Conservation (phyloP, 2,113 vertebrate genomes). For the Ptychochromis oligacanthus region DNA sequence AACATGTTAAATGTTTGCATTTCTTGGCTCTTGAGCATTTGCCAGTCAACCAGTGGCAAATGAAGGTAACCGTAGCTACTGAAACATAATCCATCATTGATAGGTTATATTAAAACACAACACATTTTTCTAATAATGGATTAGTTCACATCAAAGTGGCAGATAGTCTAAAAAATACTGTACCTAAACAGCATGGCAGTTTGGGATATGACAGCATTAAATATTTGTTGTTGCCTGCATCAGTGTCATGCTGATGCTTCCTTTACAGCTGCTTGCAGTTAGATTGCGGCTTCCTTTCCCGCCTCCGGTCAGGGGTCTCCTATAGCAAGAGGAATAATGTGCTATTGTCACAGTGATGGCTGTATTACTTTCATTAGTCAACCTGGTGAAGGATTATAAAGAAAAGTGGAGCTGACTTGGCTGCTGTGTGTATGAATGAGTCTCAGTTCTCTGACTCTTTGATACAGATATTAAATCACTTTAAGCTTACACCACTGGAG, state of each 20-base stretch:
- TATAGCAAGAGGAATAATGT: conserved; percentile 33
- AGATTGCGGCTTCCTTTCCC: neutral
- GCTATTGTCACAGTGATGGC: conserved; percentile 31
- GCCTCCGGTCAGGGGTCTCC: neutral
- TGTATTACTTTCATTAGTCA: conserved; percentile 38
- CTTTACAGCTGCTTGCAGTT: neutral
- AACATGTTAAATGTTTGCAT: too few relatives aligned
- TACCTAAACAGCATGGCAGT: too few relatives aligned
- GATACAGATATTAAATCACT: conserved; percentile 61
- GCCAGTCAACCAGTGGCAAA: too few relatives aligned
- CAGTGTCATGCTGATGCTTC: neutral
- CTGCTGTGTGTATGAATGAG: conserved; percentile 35
- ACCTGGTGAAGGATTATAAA: conserved; percentile 1
- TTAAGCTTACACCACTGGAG: conserved; percentile 20
- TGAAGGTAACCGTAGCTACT: too few relatives aligned
- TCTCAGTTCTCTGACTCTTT: conserved; percentile 51
- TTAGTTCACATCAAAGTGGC: too few relatives aligned
- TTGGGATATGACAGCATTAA: neutral
- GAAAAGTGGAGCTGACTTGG: conserved; percentile 7
- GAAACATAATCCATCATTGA: too few relatives aligned
- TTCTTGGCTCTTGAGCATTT: too few relatives aligned
- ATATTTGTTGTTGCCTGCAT: neutral
- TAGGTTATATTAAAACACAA: too few relatives aligned
- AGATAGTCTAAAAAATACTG: too few relatives aligned
- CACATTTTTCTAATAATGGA: too few relatives aligned